phyloP scores from a whole-genome alignment of 2,888 invertebrate genomes.

The Lasius fuliginosus region DNA sequence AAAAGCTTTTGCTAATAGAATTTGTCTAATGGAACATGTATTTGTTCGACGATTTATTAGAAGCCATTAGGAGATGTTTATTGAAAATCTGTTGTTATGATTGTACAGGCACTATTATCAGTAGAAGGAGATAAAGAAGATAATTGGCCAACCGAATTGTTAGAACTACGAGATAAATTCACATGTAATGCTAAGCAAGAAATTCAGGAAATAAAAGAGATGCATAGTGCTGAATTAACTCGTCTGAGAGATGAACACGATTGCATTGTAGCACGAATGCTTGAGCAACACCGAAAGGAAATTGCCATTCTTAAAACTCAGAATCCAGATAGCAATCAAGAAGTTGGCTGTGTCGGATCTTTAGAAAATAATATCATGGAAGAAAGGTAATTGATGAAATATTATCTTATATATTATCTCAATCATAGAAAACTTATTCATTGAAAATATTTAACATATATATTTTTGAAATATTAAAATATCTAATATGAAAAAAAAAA shows the following conservation, averaged over 20 bases:
- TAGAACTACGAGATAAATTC: conserved; percentile 91
- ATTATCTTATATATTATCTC: not conserved
- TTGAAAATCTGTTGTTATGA: conserved; percentile 24
- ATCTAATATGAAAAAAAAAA: too few relatives aligned
- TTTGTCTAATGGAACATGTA: not conserved
- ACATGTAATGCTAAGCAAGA: conserved; percentile 90
- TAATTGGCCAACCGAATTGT: conserved; percentile 92
- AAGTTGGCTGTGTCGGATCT: conserved; percentile 16
- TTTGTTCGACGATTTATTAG: not conserved
- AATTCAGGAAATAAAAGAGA: conserved; percentile 88
- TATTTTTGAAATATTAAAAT: too few relatives aligned
- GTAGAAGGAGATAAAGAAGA: conserved; percentile 91
- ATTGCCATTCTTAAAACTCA: conserved; percentile 69
- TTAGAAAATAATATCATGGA: conserved; percentile 85
- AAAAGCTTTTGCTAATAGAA: not conserved
- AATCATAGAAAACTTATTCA: not conserved
- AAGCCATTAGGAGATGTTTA: conserved; percentile 1
- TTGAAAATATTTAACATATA: not conserved
- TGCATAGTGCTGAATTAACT: conserved; percentile 89
- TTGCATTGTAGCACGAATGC: conserved; percentile 70
- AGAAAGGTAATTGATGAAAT: conserved; percentile 87
- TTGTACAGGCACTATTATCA: conserved; percentile 89
- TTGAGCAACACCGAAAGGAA: conserved; percentile 79
- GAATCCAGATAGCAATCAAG: not conserved
- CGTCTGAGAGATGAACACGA: conserved; percentile 79